phyloP scores from a whole-genome alignment of 2,113 vertebrate species.

The Ancistrus triradiatus region DNA sequence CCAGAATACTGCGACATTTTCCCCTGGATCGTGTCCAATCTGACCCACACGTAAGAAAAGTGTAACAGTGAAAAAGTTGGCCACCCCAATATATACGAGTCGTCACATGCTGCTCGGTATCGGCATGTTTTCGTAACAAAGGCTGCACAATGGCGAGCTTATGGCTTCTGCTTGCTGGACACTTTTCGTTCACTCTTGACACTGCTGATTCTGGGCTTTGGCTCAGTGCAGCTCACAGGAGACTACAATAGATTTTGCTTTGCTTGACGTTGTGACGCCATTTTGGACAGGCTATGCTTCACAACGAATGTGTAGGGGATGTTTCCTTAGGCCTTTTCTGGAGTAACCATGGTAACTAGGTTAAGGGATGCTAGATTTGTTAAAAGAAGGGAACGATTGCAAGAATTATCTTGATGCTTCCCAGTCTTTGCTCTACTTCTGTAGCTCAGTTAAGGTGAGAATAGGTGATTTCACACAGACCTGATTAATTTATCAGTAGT shows the following conservation, averaged over 20 bases:
- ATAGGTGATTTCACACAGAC: too few relatives aligned
- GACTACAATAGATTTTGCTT: constrained; percentile 79
- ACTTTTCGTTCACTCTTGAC: constrained; percentile 56
- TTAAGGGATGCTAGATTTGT: too few relatives aligned
- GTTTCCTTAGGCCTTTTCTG: too few relatives aligned
- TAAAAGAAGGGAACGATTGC: too few relatives aligned
- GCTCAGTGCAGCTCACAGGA: constrained; percentile 45
- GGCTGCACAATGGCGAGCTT: constrained; percentile 62
- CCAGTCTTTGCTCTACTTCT: too few relatives aligned
- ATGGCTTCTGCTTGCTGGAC: constrained; percentile 68
- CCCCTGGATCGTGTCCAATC: constrained; percentile 66
- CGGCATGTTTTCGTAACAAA: constrained; percentile 54
- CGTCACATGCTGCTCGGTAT: constrained; percentile 25
- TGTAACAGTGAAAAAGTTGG: constrained; percentile 61
- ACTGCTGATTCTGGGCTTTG: constrained; percentile 77
- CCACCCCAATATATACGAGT: constrained; percentile 70
- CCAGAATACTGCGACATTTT: constrained; percentile 85
- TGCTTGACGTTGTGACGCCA: constrained; percentile 62
- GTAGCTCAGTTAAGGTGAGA: too few relatives aligned
- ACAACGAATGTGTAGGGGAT: too few relatives aligned
- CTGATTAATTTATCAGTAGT: too few relatives aligned
- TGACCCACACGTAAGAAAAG: constrained; percentile 60
- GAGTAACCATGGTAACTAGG: too few relatives aligned
- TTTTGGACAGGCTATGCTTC: constrained; percentile 49
- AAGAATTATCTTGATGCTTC: too few relatives aligned